phyloP scores from a whole-genome alignment of 1,140 invertebrate genomes.

The Bursaphelenchus mucronatus region DNA sequence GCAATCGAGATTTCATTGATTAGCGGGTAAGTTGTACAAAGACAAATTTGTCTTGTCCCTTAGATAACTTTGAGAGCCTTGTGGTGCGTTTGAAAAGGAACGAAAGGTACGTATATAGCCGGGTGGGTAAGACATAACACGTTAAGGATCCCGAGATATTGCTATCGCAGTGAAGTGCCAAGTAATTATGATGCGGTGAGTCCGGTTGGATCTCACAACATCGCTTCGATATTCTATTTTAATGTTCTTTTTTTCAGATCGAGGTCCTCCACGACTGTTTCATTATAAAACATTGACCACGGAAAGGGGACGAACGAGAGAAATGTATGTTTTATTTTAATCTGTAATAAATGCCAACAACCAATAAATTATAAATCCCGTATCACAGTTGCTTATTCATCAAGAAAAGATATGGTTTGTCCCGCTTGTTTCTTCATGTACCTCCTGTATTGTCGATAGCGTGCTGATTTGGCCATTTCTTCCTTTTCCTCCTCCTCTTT shows the following conservation, averaged over 20 bases:
- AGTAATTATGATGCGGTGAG: too few relatives aligned
- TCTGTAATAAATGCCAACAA: too few relatives aligned
- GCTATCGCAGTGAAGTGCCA: too few relatives aligned
- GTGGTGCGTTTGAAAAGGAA: too few relatives aligned
- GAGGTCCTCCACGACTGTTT: neutral
- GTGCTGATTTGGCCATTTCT: conserved; percentile 70
- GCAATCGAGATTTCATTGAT: conserved; percentile 12
- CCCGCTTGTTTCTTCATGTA: conserved; percentile 73
- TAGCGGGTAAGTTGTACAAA: too few relatives aligned
- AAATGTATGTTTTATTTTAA: conserved; percentile 16
- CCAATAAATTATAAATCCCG: neutral
- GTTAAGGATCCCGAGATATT: too few relatives aligned
- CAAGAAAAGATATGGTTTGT: conserved; percentile 63
- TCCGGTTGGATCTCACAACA: too few relatives aligned
- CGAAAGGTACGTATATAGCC: too few relatives aligned
- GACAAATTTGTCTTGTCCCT: too few relatives aligned
- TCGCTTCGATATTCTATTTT: too few relatives aligned
- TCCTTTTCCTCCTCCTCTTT: conserved; percentile 78
- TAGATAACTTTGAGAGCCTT: too few relatives aligned
- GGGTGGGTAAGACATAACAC: too few relatives aligned
- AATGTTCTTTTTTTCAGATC: conserved; percentile 1
- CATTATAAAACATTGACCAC: neutral
- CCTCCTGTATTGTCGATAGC: conserved; percentile 74
- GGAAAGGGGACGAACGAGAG: neutral
- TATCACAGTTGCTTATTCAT: conserved; percentile 33